Evolutionary conservation across 2,888 invertebrate genomes (phyloP).

Genomic region (Volucella inanis): DNA sequence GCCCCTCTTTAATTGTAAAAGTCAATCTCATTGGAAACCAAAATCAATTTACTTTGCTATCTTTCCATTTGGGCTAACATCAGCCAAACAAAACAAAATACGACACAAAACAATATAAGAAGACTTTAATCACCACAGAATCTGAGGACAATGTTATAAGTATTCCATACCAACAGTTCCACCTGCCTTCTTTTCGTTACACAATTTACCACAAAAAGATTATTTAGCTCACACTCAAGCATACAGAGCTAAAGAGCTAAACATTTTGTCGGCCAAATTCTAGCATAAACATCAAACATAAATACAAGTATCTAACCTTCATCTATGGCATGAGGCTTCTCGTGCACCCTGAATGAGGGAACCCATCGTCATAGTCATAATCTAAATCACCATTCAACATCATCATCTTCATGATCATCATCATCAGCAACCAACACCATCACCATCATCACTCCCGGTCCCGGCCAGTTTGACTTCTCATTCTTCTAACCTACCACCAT

Average conservation of each 20-base stretch:
- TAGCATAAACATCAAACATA: constrained; percentile 52
- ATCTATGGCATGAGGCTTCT: constrained; percentile 36
- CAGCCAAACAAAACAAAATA: neutral
- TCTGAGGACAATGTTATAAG: constrained; percentile 34
- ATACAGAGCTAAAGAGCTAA: constrained; percentile 9
- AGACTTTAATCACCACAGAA: constrained; percentile 58
- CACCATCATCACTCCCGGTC: constrained; percentile 23
- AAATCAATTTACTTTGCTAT: neutral
- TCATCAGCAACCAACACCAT: neutral
- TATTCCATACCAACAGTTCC: neutral
- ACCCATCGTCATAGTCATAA: constrained; percentile 5
- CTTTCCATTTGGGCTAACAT: constrained; percentile 30
- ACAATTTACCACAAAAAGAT: constrained; percentile 6
- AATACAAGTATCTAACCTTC: constrained; percentile 47
- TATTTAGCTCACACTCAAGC: neutral
- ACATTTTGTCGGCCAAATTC: constrained; percentile 42
- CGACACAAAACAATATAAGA: constrained; percentile 41
- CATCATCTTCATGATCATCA: neutral
- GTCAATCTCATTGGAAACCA: no score
- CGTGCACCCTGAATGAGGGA: neutral
- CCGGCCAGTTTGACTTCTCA: neutral
- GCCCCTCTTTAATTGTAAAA: no score
- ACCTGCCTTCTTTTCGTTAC: neutral
- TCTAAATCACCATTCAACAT: neutral
- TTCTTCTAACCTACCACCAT: constrained; percentile 32